Evolutionary conservation across 2,113 vertebrate species (phyloP).

Genomic region (Eolophus roseicapilla): DNA sequence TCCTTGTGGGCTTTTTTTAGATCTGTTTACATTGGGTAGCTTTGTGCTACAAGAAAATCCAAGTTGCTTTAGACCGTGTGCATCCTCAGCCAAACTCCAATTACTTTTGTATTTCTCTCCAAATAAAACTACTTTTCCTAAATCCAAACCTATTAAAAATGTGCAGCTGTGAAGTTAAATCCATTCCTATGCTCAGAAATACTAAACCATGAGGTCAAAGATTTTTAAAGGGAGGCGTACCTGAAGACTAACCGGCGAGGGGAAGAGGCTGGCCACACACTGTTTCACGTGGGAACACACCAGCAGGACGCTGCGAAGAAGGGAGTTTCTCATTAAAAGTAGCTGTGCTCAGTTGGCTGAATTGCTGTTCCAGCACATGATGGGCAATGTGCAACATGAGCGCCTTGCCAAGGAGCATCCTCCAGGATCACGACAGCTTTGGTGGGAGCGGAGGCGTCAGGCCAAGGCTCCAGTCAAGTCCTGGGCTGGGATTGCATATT

Average conservation of each 20-base stretch:
- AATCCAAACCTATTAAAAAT: constrained; percentile 17
- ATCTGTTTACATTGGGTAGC: background rate
- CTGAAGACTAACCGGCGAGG: rapidly evolving
- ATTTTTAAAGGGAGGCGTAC: background rate
- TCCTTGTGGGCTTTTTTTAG: background rate
- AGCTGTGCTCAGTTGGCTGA: background rate
- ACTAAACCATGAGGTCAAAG: background rate
- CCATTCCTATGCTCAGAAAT: background rate
- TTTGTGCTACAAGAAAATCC: constrained; percentile 19
- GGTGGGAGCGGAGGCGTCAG: background rate
- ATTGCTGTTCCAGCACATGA: rapidly evolving
- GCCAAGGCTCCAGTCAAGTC: background rate
- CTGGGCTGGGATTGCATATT: background rate
- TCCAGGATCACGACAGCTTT: background rate
- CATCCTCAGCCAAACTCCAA: constrained; percentile 25
- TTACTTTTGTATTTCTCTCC: constrained; percentile 45
- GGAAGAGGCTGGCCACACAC: background rate
- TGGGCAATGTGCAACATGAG: rapidly evolving
- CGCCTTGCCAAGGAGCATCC: background rate
- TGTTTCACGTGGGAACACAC: rapidly evolving
- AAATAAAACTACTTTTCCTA: background rate
- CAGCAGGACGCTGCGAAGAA: rapidly evolving
- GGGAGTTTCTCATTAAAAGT: background rate
- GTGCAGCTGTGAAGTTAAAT: constrained; percentile 23
- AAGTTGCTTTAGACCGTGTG: background rate